phyloP scores from a whole-genome alignment of 1,140 invertebrate genomes.

The Euura lappo region DNA sequence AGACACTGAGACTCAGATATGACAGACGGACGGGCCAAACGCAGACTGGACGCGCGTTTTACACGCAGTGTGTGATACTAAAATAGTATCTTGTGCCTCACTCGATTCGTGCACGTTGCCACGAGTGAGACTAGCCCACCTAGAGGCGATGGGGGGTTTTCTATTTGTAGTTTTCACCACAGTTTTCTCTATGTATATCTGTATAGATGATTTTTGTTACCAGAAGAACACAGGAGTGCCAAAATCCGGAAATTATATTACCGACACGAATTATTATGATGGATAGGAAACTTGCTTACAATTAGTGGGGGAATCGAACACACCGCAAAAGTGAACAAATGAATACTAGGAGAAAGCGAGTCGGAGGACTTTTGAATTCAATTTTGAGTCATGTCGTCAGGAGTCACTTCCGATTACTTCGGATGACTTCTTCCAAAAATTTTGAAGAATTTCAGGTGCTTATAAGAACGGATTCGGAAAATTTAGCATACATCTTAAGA shows the following conservation, averaged over 20 bases:
- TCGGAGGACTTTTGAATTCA: no score
- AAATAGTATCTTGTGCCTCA: conserved; percentile 32
- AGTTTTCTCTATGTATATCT: background rate
- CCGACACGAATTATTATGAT: background rate
- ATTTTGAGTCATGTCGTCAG: no score
- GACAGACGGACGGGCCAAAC: background rate
- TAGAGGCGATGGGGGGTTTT: conserved; percentile 20
- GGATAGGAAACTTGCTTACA: no score
- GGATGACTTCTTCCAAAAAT: no score
- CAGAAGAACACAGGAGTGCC: conserved; percentile 17
- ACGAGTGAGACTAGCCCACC: background rate
- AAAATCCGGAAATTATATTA: conserved; percentile 19
- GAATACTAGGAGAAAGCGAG: no score
- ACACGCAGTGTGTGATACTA: conserved; percentile 28
- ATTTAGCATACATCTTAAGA: no score
- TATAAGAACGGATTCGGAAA: no score
- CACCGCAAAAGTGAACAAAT: no score
- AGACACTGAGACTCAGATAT: background rate
- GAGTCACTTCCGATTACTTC: no score
- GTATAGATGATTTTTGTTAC: no score
- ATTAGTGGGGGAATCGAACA: background rate
- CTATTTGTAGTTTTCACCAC: conserved; percentile 40
- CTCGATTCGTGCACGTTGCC: conserved; percentile 36
- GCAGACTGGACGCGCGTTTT: background rate
- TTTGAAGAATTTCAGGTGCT: no score